phyloP scores from a whole-genome alignment of 2,888 invertebrate species.

The Lucinisca nassula region DNA sequence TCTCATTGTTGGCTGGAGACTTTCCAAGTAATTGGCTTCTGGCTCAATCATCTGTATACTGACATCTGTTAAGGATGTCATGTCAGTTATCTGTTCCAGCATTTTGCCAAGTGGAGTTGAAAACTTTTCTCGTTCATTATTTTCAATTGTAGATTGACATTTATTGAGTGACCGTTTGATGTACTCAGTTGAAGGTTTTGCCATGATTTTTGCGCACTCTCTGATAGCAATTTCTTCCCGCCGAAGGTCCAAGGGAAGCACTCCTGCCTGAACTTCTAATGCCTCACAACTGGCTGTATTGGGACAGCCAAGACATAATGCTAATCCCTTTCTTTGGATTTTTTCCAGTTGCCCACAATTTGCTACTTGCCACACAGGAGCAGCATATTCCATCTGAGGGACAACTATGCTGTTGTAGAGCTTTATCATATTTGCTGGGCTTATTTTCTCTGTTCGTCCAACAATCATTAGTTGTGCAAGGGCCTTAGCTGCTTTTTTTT shows the following conservation, averaged over 20 bases:
- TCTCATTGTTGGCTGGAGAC: background rate
- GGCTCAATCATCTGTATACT: background rate
- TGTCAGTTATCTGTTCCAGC: slow-evolving; percentile 10
- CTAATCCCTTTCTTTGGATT: slow-evolving; percentile 23
- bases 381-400: slow-evolving; percentile 33
- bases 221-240: slow-evolving; percentile 7
- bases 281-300: background rate
- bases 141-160: no score
- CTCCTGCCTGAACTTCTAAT: background rate
- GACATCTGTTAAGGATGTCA: slow-evolving; percentile 3
- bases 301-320: background rate
- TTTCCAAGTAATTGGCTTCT: slow-evolving; percentile 5
- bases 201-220: background rate
- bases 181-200: no score
- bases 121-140: background rate
- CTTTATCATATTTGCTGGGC: background rate
- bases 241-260: slow-evolving; percentile 19
- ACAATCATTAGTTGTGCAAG: background rate
- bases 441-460: background rate
- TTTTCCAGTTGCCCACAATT: background rate
- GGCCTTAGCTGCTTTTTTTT: background rate
- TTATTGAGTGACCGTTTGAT: background rate
- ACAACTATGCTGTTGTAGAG: slow-evolving; percentile 17
- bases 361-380: slow-evolving; percentile 26
- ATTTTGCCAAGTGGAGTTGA: slow-evolving; percentile 23